Evolutionary conservation across 2,113 vertebrate species (phyloP), one percentile per base, ranked within the genome.

Genomic region (Anolis carolinensis): DNA sequence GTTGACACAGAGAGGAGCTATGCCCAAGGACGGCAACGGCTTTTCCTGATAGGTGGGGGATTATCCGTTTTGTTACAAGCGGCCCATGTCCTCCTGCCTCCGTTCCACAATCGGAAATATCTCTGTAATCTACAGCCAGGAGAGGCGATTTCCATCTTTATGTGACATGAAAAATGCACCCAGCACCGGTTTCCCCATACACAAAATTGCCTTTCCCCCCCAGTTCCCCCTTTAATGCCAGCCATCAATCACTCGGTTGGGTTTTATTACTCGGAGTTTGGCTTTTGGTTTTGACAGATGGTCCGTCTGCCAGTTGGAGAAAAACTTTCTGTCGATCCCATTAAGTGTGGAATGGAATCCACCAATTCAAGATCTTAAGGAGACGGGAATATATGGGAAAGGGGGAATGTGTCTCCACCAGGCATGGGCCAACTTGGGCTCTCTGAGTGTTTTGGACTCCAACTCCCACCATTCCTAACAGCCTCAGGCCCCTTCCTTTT

Each of bases 121-220:
- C 52, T 86, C 71, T 25, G 79, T 81, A 81, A 81, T 74, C 85
- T 80, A 30, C 85, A 75, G 85, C 62, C 79, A 81, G 85, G n/a
- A 86, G 71, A 81, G 36, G 59, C 1, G 59, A 86, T 86, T 86
- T 86, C 85, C 85, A 86, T 86, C 79, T 86, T 86, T 81, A 86
- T 86, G 79, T 67, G 85, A 86, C 85, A 86, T 86, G 85, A 86
- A 67, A 86, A 86, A 86, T 86, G 70, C 55, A 81, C 85, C 59
- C 14, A 39, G 27, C 55, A 50, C 44, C 50, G 32, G 85, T 81
- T 86, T 68, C n/a, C 71, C 77, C 85, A 81, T 63, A 86, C 62
- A 81, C 85, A 81, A 86, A 86, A 86, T 86, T 86, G 85, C 79
- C 32, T 81, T 75, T 67, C n/a, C 62, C 52, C 1, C 50, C 59